Evolutionary conservation across 2,113 vertebrate species (phyloP).

Genomic region (Gila orcuttii): DNA sequence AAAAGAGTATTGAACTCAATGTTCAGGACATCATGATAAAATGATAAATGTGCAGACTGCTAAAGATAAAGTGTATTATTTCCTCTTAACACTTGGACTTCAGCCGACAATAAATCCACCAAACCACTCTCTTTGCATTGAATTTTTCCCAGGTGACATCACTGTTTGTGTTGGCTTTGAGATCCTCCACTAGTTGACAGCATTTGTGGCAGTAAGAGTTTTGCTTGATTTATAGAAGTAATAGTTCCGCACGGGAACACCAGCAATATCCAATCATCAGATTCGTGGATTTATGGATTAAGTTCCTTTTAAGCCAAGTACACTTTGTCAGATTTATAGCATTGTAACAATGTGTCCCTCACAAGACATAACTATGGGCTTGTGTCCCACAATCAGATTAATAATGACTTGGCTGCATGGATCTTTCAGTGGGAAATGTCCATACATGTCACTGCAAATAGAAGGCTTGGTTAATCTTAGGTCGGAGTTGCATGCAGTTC

Average conservation of each 20-base stretch:
- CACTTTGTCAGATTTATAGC: conserved; percentile 18
- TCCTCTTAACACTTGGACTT: background rate
- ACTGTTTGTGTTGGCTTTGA: conserved; percentile 28
- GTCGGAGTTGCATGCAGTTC: background rate
- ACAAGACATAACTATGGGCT: conserved; percentile 6
- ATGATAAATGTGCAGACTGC: conserved; percentile 19
- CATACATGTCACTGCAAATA: background rate
- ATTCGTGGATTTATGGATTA: conserved; percentile 31
- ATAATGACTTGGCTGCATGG: background rate
- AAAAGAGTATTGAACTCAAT: background rate
- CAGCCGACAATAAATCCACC: background rate
- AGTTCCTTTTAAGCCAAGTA: conserved; percentile 9
- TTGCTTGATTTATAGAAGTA: conserved; percentile 20
- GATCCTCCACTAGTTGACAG: background rate
- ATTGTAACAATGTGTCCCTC: conserved; percentile 26
- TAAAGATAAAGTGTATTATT: conserved; percentile 29
- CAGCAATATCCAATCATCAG: background rate
- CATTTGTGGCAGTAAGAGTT: conserved; percentile 10
- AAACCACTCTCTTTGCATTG: conserved; percentile 18
- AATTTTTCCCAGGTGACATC: background rate
- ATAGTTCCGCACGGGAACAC: background rate
- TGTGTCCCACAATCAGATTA: conserved; percentile 14
- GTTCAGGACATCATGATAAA: conserved; percentile 9
- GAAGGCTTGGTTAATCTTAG: background rate
- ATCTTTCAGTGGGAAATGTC: background rate